phyloP scores from a whole-genome alignment of 2,888 invertebrate genomes.

The Timandra comae region DNA sequence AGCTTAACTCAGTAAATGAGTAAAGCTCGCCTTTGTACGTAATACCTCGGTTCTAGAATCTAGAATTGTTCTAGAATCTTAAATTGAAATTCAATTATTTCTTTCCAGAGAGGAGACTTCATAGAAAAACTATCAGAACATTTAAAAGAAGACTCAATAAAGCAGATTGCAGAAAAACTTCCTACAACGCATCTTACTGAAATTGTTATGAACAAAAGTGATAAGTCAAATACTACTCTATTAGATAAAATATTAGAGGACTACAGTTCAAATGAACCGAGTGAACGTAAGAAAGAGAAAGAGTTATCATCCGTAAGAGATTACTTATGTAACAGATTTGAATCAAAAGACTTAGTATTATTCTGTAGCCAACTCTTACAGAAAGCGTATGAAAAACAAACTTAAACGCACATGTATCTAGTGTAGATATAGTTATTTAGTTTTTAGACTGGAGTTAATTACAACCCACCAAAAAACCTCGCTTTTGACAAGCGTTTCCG shows the following conservation, averaged over 20 bases:
- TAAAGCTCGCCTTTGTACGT: no score
- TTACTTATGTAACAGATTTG: constrained; percentile 41
- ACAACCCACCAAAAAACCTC: no score
- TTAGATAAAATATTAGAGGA: constrained; percentile 34
- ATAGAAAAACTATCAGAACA: constrained; percentile 33
- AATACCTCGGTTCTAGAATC: no score
- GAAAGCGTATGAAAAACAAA: constrained; percentile 35
- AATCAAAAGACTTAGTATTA: constrained; percentile 40
- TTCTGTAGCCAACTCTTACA: constrained; percentile 50
- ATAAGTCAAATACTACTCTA: constrained; percentile 20
- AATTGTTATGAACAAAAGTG: not conserved
- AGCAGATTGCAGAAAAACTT: constrained; percentile 36
- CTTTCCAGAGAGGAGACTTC: constrained; percentile 53
- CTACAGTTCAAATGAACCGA: constrained; percentile 16
- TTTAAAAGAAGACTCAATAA: constrained; percentile 34
- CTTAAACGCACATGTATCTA: constrained; percentile 25
- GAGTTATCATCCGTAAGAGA: constrained; percentile 38
- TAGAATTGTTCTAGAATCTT: no score
- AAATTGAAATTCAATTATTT: constrained; percentile 2
- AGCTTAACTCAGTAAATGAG: no score
- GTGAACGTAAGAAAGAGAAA: constrained; percentile 18
- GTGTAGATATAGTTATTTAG: constrained; percentile 55
- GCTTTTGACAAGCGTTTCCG: no score
- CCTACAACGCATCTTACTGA: constrained; percentile 16
- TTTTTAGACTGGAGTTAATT: constrained; percentile 67